Base-by-base conservation (phyloP, 2,113 vertebrate genomes). In the Trematomus loennbergii region DNA sequence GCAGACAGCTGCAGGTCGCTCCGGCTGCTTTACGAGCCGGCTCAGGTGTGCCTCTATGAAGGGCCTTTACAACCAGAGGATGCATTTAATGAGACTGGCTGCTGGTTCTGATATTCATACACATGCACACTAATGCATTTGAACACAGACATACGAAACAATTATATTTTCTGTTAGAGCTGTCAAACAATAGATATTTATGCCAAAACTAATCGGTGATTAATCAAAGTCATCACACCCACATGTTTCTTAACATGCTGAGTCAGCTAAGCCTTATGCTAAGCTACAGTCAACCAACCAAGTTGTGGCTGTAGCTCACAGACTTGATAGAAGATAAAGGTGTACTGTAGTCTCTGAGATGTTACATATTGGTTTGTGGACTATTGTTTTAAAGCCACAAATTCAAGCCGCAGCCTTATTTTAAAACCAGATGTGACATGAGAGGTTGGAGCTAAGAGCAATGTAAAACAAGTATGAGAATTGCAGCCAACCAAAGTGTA, bases 1-100 rank as follows among this genome's bases (percentile, higher is more conserved):
- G 13, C 60, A 40, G 73, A 73, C 79, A 82, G 85, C 80, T 86
- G 78, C 72, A 55, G 73, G 66, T 60, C 53, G 15, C 52, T 57
- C 25, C 0, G 67, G 16, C 67, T 60, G 52, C 75, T 89, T 89
- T 87, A 92, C 25, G 72, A 81, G 75, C 9, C 9, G 12, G 58
- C 83, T 88, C 83, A 85, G 86, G 85, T 89, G 87, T 87, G 68
- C 69, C n/a, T 60, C 74, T 87, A 64, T 70, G 61, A 84, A 81
- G 71, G 43, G 22, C 3, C 64, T 91, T 91, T 72, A 87, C 83
- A 77, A 81, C 59, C 48, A 11, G 36, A 81, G 69, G 81, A 81
- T 83, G 79, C 75, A 73, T 87, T 91, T 91, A 83, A 90, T 82
- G 79, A 78, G 82, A 36, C 72, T 17, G 57, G 33, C 72, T 72